Conservation (phyloP, 2,113 vertebrate genomes). For the Pardalotus punctatus region DNA sequence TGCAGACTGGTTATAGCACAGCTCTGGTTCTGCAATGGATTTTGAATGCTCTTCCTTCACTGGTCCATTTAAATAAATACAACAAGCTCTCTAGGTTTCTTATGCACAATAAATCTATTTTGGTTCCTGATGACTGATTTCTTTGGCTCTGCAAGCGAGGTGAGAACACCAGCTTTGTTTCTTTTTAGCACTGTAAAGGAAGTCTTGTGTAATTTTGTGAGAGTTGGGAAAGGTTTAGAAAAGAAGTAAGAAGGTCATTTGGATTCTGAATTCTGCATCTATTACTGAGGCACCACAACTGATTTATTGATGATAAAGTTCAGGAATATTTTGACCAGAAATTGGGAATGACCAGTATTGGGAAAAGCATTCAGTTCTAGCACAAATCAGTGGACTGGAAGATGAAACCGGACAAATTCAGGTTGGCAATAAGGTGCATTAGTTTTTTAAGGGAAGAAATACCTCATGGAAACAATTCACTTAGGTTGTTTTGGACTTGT, state of each 20-base stretch:
- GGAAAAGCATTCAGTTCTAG: background rate
- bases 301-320: background rate
- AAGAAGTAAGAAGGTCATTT: background rate
- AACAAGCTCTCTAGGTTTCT: background rate
- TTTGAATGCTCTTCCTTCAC: background rate
- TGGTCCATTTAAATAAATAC: conserved; percentile 14
- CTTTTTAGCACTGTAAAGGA: conserved; percentile 17
- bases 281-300: background rate
- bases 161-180: conserved; percentile 36
- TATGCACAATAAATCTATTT: conserved; percentile 19
- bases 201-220: background rate
- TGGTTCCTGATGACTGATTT: conserved; percentile 35
- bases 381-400: background rate
- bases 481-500: background rate
- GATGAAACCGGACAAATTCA: background rate
- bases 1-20: background rate
- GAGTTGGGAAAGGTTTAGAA: background rate
- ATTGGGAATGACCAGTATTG: background rate
- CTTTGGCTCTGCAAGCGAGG: background rate
- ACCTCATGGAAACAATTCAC: background rate
- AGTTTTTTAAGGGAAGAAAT: background rate
- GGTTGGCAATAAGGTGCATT: background rate
- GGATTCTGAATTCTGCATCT: background rate
- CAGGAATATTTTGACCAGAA: background rate
- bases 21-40: background rate